phyloP scores from a whole-genome alignment of 1,140 invertebrate species.

The Cyphomyrmex costatus region DNA sequence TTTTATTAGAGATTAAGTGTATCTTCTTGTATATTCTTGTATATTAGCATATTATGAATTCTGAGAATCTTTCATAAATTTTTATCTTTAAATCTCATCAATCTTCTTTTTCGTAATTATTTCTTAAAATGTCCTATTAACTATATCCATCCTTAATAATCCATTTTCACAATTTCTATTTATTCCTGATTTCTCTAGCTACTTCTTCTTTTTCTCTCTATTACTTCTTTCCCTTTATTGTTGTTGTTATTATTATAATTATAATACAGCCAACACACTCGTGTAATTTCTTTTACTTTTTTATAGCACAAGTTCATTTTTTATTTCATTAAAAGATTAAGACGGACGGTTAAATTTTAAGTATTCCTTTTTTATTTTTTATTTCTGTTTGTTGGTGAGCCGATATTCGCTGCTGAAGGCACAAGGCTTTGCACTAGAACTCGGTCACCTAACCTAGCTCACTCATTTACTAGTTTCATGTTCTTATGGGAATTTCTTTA shows the following conservation, averaged over 20 bases:
- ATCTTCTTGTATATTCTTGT: too few species aligned
- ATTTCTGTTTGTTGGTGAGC: constrained; percentile 85
- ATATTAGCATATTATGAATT: constrained; percentile 68
- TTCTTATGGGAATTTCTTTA: constrained; percentile 67
- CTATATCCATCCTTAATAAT: constrained; percentile 49
- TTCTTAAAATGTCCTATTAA: constrained; percentile 42
- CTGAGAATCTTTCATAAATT: constrained; percentile 39
- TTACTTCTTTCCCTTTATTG: constrained; percentile 36
- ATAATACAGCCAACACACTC: constrained; percentile 69
- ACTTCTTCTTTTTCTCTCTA: constrained; percentile 7
- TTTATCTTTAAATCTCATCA: constrained; percentile 42
- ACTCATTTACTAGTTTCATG: constrained; percentile 80
- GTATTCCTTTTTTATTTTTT: constrained; percentile 59
- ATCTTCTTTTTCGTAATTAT: constrained; percentile 36
- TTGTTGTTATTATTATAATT: constrained; percentile 61
- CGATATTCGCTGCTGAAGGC: constrained; percentile 87
- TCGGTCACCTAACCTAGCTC: constrained; percentile 86
- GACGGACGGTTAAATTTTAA: constrained; percentile 86
- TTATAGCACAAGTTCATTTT: constrained; percentile 73
- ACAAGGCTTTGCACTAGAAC: constrained; percentile 87
- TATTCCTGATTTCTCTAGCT: constrained; percentile 35
- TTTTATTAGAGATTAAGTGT: constrained; percentile 46
- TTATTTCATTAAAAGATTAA: constrained; percentile 85
- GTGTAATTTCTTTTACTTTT: constrained; percentile 79
- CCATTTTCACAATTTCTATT: constrained; percentile 26